Evolutionary conservation across 1,140 invertebrate species (phyloP), one percentile per base, ranked within the genome.

Genomic region (Neodiprion lecontei): DNA sequence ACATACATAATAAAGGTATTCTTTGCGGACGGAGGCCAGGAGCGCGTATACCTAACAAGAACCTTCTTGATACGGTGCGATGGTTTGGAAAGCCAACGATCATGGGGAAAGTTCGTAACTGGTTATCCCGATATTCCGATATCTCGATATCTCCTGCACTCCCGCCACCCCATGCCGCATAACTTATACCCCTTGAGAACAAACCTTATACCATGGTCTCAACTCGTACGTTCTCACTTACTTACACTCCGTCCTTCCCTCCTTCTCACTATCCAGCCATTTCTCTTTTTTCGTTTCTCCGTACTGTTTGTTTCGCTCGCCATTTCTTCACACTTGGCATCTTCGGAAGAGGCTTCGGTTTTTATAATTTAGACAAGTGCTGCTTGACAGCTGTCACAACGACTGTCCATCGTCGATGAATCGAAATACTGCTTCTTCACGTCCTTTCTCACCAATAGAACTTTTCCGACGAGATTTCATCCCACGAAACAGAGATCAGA

Each of bases 111-210:
- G 53, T 61, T 61, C 11, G 53, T 61, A 61, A 61, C 53, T 61
- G 53, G 53, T 61, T 61, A 61, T 61, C 53, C 53, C 53, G 53
- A 61, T 61, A 61, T 61, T 61, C 53, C 53, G 53, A 61, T 61
- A 61, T 61, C 53, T 17, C 53, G 53, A 14, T 61, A 61, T 61
- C 53, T 17, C 53, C 8, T 61, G 53, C 53, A 61, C 53, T 53
- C 53, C 11, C 11, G 53, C 11, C 11, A 61, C 4, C 53, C 53
- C 11, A 61, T 9, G 53, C 11, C n/a, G 53, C 53, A 61, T 61
- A 61, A 61, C 53, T 61, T 61, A 17, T 40, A 40, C n/a, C n/a
- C 53, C 4, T 61, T 61, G 53, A 61, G 53, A 5, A 17, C 53
- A 3, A 61, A 61, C 53, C n/a, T 17, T 40, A 14, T 17, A 61